phyloP scores from a whole-genome alignment of 2,888 invertebrate species.

The Glomeris marginata region DNA sequence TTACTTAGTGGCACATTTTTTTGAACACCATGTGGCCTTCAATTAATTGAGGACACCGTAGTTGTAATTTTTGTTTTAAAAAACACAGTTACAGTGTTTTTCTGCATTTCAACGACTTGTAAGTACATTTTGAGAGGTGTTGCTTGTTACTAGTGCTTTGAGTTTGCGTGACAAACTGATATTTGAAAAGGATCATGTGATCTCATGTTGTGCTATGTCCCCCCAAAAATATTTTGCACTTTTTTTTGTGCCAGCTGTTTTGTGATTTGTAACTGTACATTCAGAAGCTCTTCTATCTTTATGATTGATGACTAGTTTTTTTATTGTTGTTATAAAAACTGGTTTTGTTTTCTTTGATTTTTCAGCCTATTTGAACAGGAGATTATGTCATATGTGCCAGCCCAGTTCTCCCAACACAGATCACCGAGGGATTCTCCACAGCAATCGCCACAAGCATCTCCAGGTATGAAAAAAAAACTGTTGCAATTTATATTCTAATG shows the following conservation, averaged over 20 bases:
- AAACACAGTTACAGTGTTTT: too few species aligned
- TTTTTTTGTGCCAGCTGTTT: neutral
- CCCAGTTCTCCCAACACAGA: conserved; percentile 33
- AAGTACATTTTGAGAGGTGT: too few species aligned
- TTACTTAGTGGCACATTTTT: too few species aligned
- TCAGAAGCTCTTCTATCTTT: neutral
- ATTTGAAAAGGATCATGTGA: neutral
- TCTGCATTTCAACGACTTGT: too few species aligned
- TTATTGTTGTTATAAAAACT: conserved; percentile 1
- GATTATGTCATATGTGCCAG: conserved; percentile 92
- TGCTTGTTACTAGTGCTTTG: too few species aligned
- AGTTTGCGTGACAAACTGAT: too few species aligned
- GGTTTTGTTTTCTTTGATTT: conserved; percentile 21
- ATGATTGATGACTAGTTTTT: conserved; percentile 1
- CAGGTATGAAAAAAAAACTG: conserved; percentile 36
- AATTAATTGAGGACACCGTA: too few species aligned
- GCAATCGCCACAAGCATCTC: conserved; percentile 59
- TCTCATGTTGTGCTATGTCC: too few species aligned
- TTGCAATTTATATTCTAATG: neutral
- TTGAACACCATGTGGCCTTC: too few species aligned
- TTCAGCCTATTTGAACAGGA: conserved; percentile 92
- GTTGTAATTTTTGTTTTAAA: too few species aligned
- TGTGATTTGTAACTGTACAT: neutral
- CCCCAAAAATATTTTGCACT: neutral
- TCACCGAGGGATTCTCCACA: conserved; percentile 45